Base-by-base conservation (phyloP, 2,888 invertebrate species). In the Chromoteleia sp. region DNA sequence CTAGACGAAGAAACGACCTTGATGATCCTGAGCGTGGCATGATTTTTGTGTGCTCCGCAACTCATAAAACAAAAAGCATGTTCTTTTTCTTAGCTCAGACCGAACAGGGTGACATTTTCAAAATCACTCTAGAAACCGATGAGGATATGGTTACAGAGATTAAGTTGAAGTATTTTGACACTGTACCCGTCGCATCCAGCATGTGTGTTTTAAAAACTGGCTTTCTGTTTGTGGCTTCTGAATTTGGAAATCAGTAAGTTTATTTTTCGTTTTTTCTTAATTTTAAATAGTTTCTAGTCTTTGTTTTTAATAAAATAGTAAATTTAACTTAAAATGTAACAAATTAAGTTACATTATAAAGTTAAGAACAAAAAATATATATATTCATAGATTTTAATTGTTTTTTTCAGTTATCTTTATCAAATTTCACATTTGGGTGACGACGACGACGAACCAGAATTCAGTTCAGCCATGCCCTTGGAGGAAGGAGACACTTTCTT, bases 401-500 rank as follows among this genome's bases (percentile, higher is more conserved):
- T n/a, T n/a, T n/a, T n/a, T n/a, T 94, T 4, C 91, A 98, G 98
- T 91, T 98, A 97, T 89, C 92, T 99, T 14, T 99, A 99, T 91
- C 99, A 99, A 94, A 99, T 99, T 90, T 98, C 99, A n/a, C 98
- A 98, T 92, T 93, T 99, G 86, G 99, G 99, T 41, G 99, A 99
- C 92, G 99, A 99, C 89, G 99, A 99, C 91, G 99, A 99, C 91
- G 99, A 99, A 89, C 97, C 99, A 0, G 99, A 99, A 91, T 99
- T 99, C 91, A 98, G 98, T 92, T 98, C 98, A 12, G 98, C 98
- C 0, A 98, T 98, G 97, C 98, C 98, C 0, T 92, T 99, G 50
- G 99, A 99, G 92, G 99, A 99, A 92, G 99, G 99, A 5, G 99
- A 99, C 89, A 99, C 99, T 0, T 99, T 99, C 93, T 99, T 99